Evolutionary conservation across 2,797 vertebrate genomes (phyloP).

Genomic region (Oreochromis mossambicus): DNA sequence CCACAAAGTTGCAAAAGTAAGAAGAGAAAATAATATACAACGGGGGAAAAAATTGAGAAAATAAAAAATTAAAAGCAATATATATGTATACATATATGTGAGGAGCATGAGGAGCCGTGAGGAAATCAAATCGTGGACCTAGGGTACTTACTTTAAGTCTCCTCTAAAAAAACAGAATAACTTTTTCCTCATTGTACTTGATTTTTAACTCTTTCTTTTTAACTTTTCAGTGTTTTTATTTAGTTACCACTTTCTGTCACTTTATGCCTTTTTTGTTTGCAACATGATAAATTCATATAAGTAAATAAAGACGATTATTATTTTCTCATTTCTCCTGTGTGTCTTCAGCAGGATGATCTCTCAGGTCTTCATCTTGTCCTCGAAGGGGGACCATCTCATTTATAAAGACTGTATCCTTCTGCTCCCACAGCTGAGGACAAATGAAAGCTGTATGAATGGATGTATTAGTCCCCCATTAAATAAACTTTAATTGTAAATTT

Average conservation of each 20-base stretch:
- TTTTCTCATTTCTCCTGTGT: not conserved
- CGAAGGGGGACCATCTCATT: slow-evolving; percentile 86
- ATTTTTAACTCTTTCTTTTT: not conserved
- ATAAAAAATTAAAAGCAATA: too few species aligned
- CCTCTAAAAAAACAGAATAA: not conserved
- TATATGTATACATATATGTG: too few species aligned
- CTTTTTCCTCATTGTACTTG: not conserved
- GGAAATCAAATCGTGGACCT: not conserved
- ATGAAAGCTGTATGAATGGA: not conserved
- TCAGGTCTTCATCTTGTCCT: slow-evolving; percentile 88
- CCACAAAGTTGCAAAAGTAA: too few species aligned
- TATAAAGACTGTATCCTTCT: slow-evolving; percentile 89
- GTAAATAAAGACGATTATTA: not conserved
- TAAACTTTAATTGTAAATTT: not conserved
- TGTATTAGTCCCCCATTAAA: not conserved
- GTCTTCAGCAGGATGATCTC: slow-evolving; percentile 77
- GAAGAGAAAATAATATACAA: too few species aligned
- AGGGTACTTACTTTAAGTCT: not conserved
- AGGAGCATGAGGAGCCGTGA: too few species aligned
- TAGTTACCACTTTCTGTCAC: not conserved
- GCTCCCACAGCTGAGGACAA: not conserved
- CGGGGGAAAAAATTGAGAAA: too few species aligned
- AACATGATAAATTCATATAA: not conserved
- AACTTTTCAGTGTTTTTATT: not conserved
- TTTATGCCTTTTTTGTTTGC: not conserved